Base-by-base conservation (phyloP, 2,888 invertebrate genomes). In the Taenaris catops region DNA sequence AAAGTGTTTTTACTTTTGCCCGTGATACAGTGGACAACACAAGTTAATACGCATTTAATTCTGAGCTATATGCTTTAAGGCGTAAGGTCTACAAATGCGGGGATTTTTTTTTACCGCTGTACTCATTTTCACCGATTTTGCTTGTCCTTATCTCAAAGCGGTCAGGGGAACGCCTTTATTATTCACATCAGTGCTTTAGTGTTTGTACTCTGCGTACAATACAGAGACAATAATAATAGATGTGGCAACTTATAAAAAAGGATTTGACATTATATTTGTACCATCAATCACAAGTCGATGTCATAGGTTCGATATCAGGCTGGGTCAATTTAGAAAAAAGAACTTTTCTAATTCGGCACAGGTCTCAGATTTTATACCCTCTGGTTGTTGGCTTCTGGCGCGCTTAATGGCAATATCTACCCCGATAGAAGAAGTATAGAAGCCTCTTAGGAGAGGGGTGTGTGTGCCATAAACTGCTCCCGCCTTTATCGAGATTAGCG, bases 1-100 rank as follows among this genome's bases (percentile, higher is more conserved):
- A 76, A 73, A 74, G 73, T 73, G 79, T 65, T 78, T 78, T 76
- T 75, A 73, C 72, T 76, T 74, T 72, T 70, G 62, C 58, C 58
- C 49, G 59, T 55, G 55, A 51, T 51, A 55, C 18, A 18, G 28
- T 32, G 21, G 31, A 28, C 39, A 17, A 25, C 35, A 28, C 25
- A 20, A 19, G 36, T 26, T 33, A 17, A 8, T 29, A 12, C 4
- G 4, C 8, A 10, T 6, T 4, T 10, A 9, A 26, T 29, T 31
- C 4, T 39, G 23, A 19, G 17, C 16, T 9, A 28, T 39, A 29
- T 29, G 0, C 1, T 1, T 1, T 9, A 2, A 0, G 8, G 3
- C 10, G 31, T 29, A 34, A 8, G 18, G 19, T 18, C 4, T 9
- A 26, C 16, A 31, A 6, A 9, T 23, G 4, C 16, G 1, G 12